A percentile compares a stretch with the other conserved stretches of the same genome.
phyloP scores from a whole-genome alignment of 2,113 vertebrate species.

The Carassius gibelio region DNA sequence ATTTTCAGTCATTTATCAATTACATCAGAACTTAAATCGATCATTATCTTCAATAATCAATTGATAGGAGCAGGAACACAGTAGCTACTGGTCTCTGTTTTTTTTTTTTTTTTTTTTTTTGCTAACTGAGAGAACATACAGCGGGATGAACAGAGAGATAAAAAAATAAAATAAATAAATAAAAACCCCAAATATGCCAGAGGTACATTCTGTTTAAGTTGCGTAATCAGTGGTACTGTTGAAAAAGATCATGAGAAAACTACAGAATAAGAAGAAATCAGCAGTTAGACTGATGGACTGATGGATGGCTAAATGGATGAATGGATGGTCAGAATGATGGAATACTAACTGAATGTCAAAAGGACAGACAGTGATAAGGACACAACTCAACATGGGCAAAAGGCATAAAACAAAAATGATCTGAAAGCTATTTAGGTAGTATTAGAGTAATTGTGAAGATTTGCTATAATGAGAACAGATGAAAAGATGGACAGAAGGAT shows the following conservation, averaged over 20 bases:
- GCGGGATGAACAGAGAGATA: slow-evolving; percentile 63
- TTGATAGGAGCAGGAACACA: slow-evolving; percentile 84
- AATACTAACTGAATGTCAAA: background rate
- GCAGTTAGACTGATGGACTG: slow-evolving; percentile 2
- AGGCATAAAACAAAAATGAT: slow-evolving; percentile 1
- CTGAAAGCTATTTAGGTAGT: slow-evolving; percentile 45
- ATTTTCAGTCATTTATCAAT: slow-evolving; percentile 74
- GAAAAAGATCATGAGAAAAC: background rate
- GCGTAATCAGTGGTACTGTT: background rate
- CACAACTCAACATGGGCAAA: background rate
- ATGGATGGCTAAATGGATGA: slow-evolving; percentile 47
- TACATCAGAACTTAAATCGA: slow-evolving; percentile 72
- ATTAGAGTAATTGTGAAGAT: slow-evolving; percentile 26
- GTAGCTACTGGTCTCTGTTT: slow-evolving; percentile 86
- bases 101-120: slow-evolving; percentile 76
- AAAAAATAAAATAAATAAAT: background rate
- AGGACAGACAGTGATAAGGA: background rate
- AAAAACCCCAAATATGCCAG: background rate
- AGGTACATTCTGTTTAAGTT: slow-evolving; percentile 57
- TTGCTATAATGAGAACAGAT: background rate
- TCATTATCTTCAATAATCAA: slow-evolving; percentile 79
- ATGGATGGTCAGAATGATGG: background rate
- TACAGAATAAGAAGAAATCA: slow-evolving; percentile 5
- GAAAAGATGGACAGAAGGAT: background rate
- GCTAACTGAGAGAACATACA: slow-evolving; percentile 78